A percentile compares a stretch with the other conserved stretches of the same genome.
Conservation (phyloP, 2,113 vertebrate genomes). For the Tragulus kanchil region DNA sequence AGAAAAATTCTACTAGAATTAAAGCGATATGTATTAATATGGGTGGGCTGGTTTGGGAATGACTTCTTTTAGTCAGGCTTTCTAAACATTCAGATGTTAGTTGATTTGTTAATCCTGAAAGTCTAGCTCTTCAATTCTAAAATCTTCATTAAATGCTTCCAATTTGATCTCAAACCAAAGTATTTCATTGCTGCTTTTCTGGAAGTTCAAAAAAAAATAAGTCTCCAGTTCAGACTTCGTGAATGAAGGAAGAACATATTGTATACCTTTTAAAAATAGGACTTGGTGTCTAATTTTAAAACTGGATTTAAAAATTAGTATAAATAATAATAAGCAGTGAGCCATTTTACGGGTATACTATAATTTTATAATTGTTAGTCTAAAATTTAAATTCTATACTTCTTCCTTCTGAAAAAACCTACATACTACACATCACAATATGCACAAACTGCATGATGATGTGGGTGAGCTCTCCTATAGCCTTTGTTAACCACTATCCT, state of each 20-base stretch:
- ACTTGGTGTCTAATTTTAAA: constrained; percentile 18
- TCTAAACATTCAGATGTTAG: not conserved
- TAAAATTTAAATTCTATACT: not conserved
- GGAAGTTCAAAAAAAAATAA: not conserved
- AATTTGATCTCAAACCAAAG: not conserved
- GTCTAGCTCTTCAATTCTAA: not conserved
- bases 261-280: constrained; percentile 9
- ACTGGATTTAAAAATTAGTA: not conserved
- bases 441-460: not conserved
- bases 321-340: not conserved
- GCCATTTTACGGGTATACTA: not conserved
- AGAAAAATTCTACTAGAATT: not conserved
- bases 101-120: not conserved
- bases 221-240: not conserved
- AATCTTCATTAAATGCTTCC: constrained; percentile 8
- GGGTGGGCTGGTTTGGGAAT: not conserved
- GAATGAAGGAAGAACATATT: constrained; percentile 10
- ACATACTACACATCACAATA: not conserved
- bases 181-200: constrained; percentile 32
- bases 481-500: not conserved
- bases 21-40: not conserved
- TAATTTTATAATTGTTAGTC: constrained; percentile 11
- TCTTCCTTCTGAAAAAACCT: not conserved
- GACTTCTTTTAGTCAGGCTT: not conserved
- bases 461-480: not conserved